Evolutionary conservation across 2,888 invertebrate genomes (phyloP), one percentile per base, ranked within the genome.

Genomic region (Cabera pusaria): DNA sequence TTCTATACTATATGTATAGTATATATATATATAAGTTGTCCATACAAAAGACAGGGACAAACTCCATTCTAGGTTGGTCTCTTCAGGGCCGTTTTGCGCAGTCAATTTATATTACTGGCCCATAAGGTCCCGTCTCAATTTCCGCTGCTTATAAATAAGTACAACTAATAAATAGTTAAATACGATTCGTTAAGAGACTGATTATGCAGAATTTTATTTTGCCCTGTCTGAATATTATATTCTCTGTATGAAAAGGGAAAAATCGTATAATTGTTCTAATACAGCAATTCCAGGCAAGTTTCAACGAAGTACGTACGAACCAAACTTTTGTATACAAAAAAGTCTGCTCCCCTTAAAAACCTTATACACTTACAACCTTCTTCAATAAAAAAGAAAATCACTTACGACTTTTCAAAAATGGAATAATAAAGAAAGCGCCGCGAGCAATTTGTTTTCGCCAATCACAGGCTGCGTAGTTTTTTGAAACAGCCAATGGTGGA

Each of bases 401-500:
- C 63, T 65, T 82, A 76, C 43, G 75, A 52, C 75, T 48, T 78
- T 84, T 75, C 47, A 45, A 72, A 74, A 80, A 73, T 72, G 61
- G 64, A 34, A 49, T 59, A 63, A 74, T 78, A 80, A 81, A 83
- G 73, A 78, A 77, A 74, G 64, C 67, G 64, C 79, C 86, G 81
- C 79, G 72, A 74, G 81, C 89, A 90, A 90, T 90, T 90, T 90
- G 84, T 83, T 83, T 82, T 71, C 67, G 70, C 90, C 90, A 91
- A 91, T 91, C 82, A 76, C 78, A 72, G 61, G 76, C 73, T 68
- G 68, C 70, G 69, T 72, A 65, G 62, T 80, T 81, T 85, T 85
- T 85, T 72, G 61, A 78, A 82, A 78, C 83, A 76, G 56, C 90
- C 90, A 90, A 90, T 90, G 67, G 84, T 72, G 72, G 77, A 67